These are phyloP conservation scores for Pelobates fuscus DNA, from an alignment of 2,113 vertebrate genomes.

Conservation along the genomic window DNA sequence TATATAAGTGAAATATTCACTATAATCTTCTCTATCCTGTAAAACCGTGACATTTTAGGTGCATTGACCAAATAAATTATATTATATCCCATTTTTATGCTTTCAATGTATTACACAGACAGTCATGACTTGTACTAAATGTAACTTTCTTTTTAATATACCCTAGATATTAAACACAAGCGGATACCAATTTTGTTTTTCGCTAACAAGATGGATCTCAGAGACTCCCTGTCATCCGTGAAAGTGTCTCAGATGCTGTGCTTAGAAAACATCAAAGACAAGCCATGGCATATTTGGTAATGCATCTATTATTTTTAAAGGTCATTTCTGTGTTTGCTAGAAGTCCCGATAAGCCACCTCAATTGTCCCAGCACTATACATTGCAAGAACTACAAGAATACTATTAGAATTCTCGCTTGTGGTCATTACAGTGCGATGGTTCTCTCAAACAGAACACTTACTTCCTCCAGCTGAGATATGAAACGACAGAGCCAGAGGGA, in stretches of 20 bases:
- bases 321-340: slow-evolving; percentile 2
- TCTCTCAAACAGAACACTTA: slow-evolving; percentile 1
- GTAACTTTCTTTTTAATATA: slow-evolving; percentile 50
- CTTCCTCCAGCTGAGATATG: not conserved
- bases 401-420: not conserved
- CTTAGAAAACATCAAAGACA: slow-evolving; percentile 96
- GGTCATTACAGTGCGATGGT: not conserved
- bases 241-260: slow-evolving; percentile 94
- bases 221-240: slow-evolving; percentile 90
- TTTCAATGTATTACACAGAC: no score
- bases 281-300: slow-evolving; percentile 98
- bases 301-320: slow-evolving; percentile 44
- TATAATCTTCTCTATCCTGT: no score
- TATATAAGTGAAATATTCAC: no score
- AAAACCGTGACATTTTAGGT: no score
- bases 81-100: no score
- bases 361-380: slow-evolving; percentile 1
- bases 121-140: no score
- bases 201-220: slow-evolving; percentile 98
- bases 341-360: slow-evolving; percentile 12
- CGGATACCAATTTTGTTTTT: slow-evolving; percentile 97
- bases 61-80: no score
- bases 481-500: not conserved
- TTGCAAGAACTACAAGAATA: not conserved
- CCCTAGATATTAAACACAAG: slow-evolving; percentile 90